Conservation (phyloP, 2,888 invertebrate species). For the Cinara cedri region DNA sequence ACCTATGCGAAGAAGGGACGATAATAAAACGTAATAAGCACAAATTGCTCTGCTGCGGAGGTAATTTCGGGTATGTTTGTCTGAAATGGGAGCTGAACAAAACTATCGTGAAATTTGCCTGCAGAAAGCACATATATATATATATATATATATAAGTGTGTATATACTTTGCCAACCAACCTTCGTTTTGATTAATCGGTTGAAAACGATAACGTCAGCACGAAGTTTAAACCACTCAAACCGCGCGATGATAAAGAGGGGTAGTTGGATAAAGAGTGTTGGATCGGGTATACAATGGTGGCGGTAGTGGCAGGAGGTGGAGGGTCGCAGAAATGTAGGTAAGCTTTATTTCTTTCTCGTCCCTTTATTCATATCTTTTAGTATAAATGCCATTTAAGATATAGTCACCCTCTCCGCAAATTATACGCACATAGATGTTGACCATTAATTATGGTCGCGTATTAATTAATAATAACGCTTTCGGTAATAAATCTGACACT, state of each 20-base stretch:
- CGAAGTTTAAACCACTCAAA: constrained; percentile 51
- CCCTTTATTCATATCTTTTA: constrained; percentile 38
- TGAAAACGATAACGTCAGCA: constrained; percentile 51
- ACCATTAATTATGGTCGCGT: constrained; percentile 46
- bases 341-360: constrained; percentile 23
- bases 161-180: constrained; percentile 7
- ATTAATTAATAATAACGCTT: constrained; percentile 50
- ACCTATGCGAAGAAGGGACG: background rate
- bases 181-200: constrained; percentile 52
- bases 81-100: constrained; percentile 21
- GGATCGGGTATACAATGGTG: constrained; percentile 4
- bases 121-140: background rate
- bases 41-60: constrained; percentile 15
- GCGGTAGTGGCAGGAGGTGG: background rate
- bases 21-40: constrained; percentile 33
- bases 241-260: constrained; percentile 29
- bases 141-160: background rate
- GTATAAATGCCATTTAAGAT: constrained; percentile 52
- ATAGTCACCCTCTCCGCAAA: constrained; percentile 23
- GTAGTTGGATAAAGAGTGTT: constrained; percentile 32
- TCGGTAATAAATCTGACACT: constrained; percentile 50
- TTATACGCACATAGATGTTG: constrained; percentile 42
- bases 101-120: constrained; percentile 39
- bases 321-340: constrained; percentile 15
- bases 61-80: constrained; percentile 31